These are phyloP conservation scores for Typhlichthys subterraneus DNA, from an alignment of 2,797 vertebrate genomes.

Conservation along the genomic window DNA sequence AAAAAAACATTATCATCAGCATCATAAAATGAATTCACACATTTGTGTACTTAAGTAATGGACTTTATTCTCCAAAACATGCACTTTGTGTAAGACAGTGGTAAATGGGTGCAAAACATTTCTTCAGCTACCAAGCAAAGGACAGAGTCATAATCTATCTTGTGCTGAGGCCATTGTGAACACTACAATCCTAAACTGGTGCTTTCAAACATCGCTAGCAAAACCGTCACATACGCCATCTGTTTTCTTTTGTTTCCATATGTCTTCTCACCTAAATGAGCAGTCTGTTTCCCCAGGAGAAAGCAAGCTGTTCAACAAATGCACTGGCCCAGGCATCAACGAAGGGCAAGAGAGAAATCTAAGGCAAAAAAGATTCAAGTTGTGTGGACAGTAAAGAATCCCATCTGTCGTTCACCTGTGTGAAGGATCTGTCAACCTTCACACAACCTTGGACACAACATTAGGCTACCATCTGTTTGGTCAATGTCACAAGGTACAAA, in stretches of 20 bases:
- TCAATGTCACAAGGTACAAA: slow-evolving; percentile 30
- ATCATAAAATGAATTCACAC: too few relatives aligned
- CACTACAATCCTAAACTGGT: slow-evolving; percentile 20
- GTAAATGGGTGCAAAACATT: slow-evolving; percentile 31
- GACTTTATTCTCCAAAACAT: slow-evolving; percentile 60
- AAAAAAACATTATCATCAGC: too few relatives aligned
- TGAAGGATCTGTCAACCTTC: too few relatives aligned
- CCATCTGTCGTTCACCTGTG: too few relatives aligned
- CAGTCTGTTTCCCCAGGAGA: too few relatives aligned
- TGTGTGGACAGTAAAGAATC: background rate
- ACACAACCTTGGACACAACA: too few relatives aligned
- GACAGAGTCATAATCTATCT: background rate
- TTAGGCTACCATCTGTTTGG: slow-evolving; percentile 7
- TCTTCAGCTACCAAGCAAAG: slow-evolving; percentile 8
- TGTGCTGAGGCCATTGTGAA: slow-evolving; percentile 4
- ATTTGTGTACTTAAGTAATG: slow-evolving; percentile 7
- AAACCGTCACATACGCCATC: background rate
- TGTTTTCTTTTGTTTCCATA: background rate
- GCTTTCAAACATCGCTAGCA: slow-evolving; percentile 6
- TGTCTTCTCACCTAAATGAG: too few relatives aligned
- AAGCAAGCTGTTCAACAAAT: slow-evolving; percentile 1
- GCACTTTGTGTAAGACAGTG: slow-evolving; percentile 37
- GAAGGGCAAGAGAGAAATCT: slow-evolving; percentile 11
- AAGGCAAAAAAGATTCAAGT: slow-evolving; percentile 23
- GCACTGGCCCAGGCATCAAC: background rate